Evolutionary conservation across 2,888 invertebrate species (phyloP), one percentile per base, ranked within the genome.

Genomic region (Torymus texanus): DNA sequence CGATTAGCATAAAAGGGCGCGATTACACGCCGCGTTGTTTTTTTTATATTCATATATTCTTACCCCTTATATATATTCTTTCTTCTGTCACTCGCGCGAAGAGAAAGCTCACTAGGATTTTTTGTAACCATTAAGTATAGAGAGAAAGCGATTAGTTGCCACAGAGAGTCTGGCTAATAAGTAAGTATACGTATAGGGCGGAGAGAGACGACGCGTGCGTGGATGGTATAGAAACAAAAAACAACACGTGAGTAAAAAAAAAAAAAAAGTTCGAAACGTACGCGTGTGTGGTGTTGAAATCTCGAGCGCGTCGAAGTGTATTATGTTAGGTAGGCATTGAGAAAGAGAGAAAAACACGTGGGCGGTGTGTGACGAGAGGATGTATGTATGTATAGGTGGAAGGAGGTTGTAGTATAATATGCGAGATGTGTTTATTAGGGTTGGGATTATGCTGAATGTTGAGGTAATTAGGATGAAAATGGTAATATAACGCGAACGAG

Each of bases 1-100:
- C 76, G 86, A 89, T 89, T 89, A 89, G 86, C 89, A 89, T 89
- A 89, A 89, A 88, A 88, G 85, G 85, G 85, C 85, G 83, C 87
- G 86, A 88, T 88, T 88, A 88, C 87, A 87, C 84, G 88, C 83
- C 83, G 83, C 82, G 63, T 24, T 5, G 41, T 53, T 59, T 29
- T 21, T 59, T 13, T 67, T 50, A n/a, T 50, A 21, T 21, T 2
- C 21, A 21, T 21, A 21, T 63, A n/a, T n/a, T n/a, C n/a, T n/a
- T n/a, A n/a, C n/a, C n/a, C n/a, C n/a, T n/a, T n/a, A 75, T 29
- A 55, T 14, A 16, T 18, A 2, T 14, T 12, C 16, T 58, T 58
- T 76, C 55, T 70, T 21, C 63, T 50, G 13, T 16, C 61, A 16
- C 24, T 29, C 29, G 29, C 29, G 29, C 29, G 29, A 29, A 24